phyloP scores from a whole-genome alignment of 2,113 vertebrate genomes.

The Octodon degus region DNA sequence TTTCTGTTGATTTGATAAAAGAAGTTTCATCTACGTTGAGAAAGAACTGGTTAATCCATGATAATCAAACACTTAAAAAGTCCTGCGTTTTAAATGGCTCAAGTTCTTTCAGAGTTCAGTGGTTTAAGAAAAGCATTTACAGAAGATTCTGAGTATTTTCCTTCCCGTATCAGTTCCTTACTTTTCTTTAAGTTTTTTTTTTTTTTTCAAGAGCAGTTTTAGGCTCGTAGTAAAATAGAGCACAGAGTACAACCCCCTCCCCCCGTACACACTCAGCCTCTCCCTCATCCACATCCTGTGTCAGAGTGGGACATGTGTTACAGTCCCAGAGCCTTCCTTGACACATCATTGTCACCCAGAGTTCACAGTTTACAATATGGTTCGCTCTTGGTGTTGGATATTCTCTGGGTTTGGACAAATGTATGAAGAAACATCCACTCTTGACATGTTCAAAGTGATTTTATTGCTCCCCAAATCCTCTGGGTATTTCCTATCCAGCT shows the following conservation, averaged over 20 bases:
- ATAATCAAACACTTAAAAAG: slow-evolving; percentile 35
- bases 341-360: neutral
- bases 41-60: slow-evolving; percentile 42
- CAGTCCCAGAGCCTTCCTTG: neutral
- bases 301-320: neutral
- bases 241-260: neutral
- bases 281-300: neutral
- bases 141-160: neutral
- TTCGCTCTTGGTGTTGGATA: neutral
- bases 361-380: neutral
- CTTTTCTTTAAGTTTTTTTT: slow-evolving; percentile 4
- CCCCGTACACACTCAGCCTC: no score
- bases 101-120: slow-evolving; percentile 37
- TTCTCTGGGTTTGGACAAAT: neutral
- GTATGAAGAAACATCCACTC: neutral
- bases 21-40: neutral
- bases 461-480: neutral
- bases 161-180: neutral
- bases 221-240: neutral
- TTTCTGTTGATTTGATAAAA: slow-evolving; percentile 51
- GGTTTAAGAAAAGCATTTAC: neutral
- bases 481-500: neutral
- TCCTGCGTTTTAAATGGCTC: neutral
- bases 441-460: neutral
- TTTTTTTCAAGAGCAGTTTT: neutral